Conservation (phyloP, 2,888 invertebrate genomes). For the Deilephila elpenor region DNA sequence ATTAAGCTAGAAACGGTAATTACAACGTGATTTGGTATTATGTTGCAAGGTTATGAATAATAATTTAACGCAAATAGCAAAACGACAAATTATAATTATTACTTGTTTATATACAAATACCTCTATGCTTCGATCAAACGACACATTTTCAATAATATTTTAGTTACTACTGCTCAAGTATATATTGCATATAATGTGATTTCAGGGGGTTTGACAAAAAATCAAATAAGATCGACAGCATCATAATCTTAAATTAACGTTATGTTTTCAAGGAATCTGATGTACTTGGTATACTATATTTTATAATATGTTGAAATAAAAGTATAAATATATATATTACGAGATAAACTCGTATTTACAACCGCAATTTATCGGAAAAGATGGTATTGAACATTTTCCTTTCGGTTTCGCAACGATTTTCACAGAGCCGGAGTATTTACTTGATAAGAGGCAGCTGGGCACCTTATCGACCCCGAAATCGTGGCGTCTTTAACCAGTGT, state of each 20-base stretch:
- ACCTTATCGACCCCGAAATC: slow-evolving; percentile 77
- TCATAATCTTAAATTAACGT: no score
- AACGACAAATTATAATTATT: no score
- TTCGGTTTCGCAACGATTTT: slow-evolving; percentile 2
- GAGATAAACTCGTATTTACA: not conserved
- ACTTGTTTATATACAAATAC: no score
- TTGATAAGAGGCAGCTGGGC: slow-evolving; percentile 47
- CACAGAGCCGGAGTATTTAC: slow-evolving; percentile 36
- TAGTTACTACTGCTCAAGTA: not conserved
- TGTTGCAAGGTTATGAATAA: no score
- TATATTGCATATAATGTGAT: not conserved
- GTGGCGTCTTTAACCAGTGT: slow-evolving; percentile 68
- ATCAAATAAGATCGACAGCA: not conserved
- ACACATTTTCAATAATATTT: not conserved
- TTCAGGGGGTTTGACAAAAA: not conserved
- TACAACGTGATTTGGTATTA: no score
- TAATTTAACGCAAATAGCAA: no score
- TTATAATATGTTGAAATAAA: no score
- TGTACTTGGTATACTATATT: no score
- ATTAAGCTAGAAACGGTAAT: no score
- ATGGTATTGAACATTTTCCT: not conserved
- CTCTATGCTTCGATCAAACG: not conserved
- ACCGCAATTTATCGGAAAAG: not conserved
- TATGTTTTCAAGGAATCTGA: no score
- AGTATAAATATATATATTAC: not conserved